A percentile compares a stretch with the other conserved stretches of the same genome.
Conservation (phyloP, 2,113 vertebrate genomes). For the Phalacrocorax pelagicus region DNA sequence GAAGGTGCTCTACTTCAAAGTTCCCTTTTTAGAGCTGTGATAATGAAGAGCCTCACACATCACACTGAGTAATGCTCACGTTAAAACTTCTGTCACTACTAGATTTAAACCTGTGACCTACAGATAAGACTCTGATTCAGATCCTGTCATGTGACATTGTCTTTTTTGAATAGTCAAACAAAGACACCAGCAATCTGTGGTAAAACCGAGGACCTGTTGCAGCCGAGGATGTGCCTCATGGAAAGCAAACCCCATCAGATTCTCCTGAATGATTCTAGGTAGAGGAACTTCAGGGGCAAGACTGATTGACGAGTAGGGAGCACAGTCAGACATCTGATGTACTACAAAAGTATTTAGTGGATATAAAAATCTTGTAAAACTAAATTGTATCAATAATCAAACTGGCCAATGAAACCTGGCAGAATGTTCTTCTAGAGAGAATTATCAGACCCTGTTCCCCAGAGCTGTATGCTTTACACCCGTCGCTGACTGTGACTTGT, state of each 20-base stretch:
- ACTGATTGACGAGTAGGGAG: not conserved
- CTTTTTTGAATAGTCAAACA: not conserved
- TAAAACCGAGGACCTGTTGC: not conserved
- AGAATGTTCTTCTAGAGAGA: not conserved
- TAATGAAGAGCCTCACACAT: not conserved
- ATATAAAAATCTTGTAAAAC: not conserved
- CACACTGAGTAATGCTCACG: not conserved
- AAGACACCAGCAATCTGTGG: not conserved
- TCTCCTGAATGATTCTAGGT: not conserved
- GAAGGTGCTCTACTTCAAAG: not conserved
- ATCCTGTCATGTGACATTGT: not conserved
- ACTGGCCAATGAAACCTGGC: not conserved
- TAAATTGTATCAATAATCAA: not conserved
- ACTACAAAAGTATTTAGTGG: not conserved
- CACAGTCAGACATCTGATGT: not conserved
- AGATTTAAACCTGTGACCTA: not conserved
- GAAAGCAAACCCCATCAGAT: not conserved
- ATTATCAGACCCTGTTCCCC: not conserved
- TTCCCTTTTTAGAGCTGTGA: not conserved
- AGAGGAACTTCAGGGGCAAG: not conserved
- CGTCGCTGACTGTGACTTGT: not conserved
- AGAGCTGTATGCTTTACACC: not conserved
- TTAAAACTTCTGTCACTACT: not conserved
- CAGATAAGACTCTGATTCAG: not conserved
- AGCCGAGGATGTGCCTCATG: not conserved